Base-by-base conservation (phyloP, 2,797 vertebrate genomes). In the Sebastes alutus region DNA sequence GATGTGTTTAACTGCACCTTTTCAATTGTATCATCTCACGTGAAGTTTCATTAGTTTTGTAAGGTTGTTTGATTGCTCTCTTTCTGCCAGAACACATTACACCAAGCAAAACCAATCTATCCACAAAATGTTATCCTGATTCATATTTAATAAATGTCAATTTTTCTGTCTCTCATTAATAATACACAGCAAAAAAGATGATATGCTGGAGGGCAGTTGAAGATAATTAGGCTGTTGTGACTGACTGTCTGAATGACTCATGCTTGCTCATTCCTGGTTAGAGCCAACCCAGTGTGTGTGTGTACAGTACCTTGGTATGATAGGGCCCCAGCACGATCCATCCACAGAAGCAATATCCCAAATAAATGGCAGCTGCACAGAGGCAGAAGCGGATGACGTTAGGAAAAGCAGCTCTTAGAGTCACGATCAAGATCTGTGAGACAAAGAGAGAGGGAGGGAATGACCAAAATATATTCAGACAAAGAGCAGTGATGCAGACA, bases 321-420 rank as follows among this genome's bases (percentile, higher is more conserved):
- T 99, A 98, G 0, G 98, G 98, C 5, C 98, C 98, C 78, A 99
- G 73, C 10, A 99, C 98, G 1, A 98, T 98, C 98, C 98, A 99
- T 5, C 98, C 98, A 0, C 98, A 99, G 96, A 99, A 99, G 91
- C 97, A 98, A 72, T 98, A 99, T 67, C 98, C 98, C 92, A 99
- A 74, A 83, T 99, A 99, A 89, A 99, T 99, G 66, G 97, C 97
- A 0, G 97, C 97, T 10, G 96, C 97, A 1, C 98, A 99, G 94
- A 96, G 97, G 91, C 96, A 97, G 95, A 99, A 99, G 6, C 98
- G 97, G 87, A 99, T 98, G 9, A 99, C 97, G 0, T 96, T 97
- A 0, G 98, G 98, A 27, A 99, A 96, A 0, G 98, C 97, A 20
- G 97, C 97, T 38, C 97, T 87, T 0, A 99, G 94, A 0, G 98